phyloP scores from a whole-genome alignment of 2,113 vertebrate genomes.

The Zootoca vivipara region DNA sequence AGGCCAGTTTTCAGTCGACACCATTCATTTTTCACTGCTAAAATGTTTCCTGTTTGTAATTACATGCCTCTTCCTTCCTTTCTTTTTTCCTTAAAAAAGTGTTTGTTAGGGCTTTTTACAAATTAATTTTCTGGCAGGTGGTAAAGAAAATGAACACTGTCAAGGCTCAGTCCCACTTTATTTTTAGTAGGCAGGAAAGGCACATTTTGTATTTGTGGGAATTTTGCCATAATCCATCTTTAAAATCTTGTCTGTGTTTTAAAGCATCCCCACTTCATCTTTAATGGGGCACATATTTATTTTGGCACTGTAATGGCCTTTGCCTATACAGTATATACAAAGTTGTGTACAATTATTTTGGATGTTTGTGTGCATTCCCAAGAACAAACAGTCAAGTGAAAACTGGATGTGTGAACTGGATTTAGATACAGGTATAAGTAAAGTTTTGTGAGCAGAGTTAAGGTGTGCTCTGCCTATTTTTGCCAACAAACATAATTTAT shows the following conservation, averaged over 20 bases:
- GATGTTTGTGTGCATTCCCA: neutral
- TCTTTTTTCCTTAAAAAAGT: neutral
- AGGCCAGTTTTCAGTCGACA: neutral
- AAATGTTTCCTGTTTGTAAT: neutral
- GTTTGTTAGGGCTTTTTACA: neutral
- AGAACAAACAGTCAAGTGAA: neutral
- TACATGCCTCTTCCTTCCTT: neutral
- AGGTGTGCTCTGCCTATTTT: neutral
- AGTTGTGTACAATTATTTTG: neutral
- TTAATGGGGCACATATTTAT: neutral
- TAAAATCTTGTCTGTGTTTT: neutral
- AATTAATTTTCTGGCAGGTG: neutral
- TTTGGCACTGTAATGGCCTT: neutral
- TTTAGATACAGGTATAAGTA: neutral
- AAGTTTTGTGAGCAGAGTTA: neutral
- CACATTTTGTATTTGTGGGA: neutral
- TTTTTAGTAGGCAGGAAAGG: neutral
- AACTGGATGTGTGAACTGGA: neutral
- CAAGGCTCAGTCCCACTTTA: neutral
- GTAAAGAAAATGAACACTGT: neutral
- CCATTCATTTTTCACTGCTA: neutral
- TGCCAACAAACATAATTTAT: neutral
- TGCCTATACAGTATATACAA: no score
- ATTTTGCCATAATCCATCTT: neutral
- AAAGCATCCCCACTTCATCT: neutral